phyloP scores from a whole-genome alignment of 2,113 vertebrate genomes.

The Daboia siamensis region DNA sequence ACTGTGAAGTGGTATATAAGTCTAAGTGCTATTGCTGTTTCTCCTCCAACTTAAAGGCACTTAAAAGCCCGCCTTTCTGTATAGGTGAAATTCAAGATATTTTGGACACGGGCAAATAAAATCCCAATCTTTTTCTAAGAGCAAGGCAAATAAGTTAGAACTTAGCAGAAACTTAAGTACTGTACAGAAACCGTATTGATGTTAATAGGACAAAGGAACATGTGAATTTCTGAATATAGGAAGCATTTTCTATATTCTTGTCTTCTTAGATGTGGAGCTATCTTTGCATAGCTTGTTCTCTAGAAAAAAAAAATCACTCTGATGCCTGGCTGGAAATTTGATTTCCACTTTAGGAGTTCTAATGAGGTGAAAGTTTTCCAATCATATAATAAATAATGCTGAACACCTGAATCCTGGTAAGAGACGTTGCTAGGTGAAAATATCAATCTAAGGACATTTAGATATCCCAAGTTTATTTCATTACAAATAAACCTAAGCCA shows the following conservation, averaged over 20 bases:
- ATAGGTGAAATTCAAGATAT: not conserved
- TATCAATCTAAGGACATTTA: not conserved
- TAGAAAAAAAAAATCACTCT: not conserved
- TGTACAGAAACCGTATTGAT: not conserved
- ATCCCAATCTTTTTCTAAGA: not conserved
- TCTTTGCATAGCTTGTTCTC: not conserved
- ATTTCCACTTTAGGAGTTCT: not conserved
- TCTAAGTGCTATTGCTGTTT: not conserved
- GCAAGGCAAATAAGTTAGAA: not conserved
- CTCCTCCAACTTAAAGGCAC: not conserved
- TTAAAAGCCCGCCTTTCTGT: not conserved
- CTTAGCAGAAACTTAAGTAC: no score
- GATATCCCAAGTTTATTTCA: not conserved
- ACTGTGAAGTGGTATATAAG: not conserved
- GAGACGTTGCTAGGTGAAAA: not conserved
- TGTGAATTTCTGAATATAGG: not conserved
- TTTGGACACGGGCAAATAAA: not conserved
- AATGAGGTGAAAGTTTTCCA: not conserved
- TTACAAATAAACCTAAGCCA: not conserved
- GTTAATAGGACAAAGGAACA: not conserved
- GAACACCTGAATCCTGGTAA: not conserved
- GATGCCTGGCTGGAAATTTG: not conserved
- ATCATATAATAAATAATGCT: not conserved
- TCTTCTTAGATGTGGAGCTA: not conserved
- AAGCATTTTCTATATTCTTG: not conserved